phyloP scores from a whole-genome alignment of 2,113 vertebrate species.

The Pitta sordida region DNA sequence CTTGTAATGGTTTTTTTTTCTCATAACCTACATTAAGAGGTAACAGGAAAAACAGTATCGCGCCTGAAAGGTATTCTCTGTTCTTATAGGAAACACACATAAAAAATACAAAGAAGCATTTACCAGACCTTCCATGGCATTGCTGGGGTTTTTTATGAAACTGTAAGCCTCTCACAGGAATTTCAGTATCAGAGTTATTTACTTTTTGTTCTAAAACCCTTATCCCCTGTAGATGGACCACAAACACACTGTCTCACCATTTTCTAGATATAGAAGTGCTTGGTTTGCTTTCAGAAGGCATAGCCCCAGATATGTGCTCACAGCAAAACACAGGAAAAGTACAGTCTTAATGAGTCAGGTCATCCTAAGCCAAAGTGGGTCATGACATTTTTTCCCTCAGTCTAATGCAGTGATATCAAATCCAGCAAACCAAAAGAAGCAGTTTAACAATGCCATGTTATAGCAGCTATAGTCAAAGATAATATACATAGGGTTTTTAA shows the following conservation, averaged over 20 bases:
- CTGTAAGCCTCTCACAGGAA: not conserved
- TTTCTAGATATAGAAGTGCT: not conserved
- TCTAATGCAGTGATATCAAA: not conserved
- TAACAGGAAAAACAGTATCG: not conserved
- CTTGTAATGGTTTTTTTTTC: not conserved
- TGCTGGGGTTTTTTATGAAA: not conserved
- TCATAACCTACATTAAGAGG: not conserved
- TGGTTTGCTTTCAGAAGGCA: not conserved
- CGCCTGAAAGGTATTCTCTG: not conserved
- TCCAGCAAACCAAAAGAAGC: not conserved
- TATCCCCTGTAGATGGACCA: not conserved
- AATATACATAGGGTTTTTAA: not conserved
- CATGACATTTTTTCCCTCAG: not conserved
- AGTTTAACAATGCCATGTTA: not conserved
- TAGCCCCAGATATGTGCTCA: not conserved
- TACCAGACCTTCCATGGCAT: not conserved
- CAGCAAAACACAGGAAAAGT: not conserved
- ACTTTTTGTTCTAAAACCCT: not conserved
- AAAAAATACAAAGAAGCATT: not conserved
- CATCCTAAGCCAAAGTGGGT: conserved; percentile 4
- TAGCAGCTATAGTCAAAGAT: not conserved
- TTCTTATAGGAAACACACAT: not conserved
- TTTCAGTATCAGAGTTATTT: not conserved
- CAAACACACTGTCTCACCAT: not conserved
- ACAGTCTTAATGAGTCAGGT: not conserved